Conservation (phyloP, 2,888 invertebrate species). For the Pseudococcus longispinus region DNA sequence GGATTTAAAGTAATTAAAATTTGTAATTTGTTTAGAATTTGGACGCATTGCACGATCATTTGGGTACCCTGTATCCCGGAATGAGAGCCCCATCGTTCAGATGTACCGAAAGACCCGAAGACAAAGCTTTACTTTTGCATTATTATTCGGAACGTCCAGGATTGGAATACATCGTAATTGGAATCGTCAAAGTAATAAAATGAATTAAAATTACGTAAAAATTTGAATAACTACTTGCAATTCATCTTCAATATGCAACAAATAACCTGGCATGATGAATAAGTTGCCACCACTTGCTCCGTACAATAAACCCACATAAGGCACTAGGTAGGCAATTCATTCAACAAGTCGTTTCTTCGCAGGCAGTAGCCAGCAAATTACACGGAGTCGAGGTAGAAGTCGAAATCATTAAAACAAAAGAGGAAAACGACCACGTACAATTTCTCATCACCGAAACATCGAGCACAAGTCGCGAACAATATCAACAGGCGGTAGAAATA, state of each 20-base stretch:
- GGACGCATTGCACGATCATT: slow-evolving; percentile 93
- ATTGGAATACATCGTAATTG: slow-evolving; percentile 93
- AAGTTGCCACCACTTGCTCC: too few relatives aligned
- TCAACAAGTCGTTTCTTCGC: slow-evolving; percentile 56
- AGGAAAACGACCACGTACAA: slow-evolving; percentile 89
- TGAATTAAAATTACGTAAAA: neutral
- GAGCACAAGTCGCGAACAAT: slow-evolving; percentile 70
- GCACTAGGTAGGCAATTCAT: neutral
- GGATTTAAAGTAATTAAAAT: neutral
- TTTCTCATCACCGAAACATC: slow-evolving; percentile 88
- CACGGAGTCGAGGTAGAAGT: slow-evolving; percentile 93
- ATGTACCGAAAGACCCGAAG: slow-evolving; percentile 87
- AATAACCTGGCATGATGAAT: too few relatives aligned
- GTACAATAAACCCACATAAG: neutral
- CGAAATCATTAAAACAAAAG: slow-evolving; percentile 85
- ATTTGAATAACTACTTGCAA: neutral
- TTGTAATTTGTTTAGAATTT: slow-evolving; percentile 74
- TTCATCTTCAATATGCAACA: too few relatives aligned
- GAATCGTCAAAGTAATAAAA: slow-evolving; percentile 84
- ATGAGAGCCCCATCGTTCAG: slow-evolving; percentile 96
- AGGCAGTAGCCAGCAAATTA: slow-evolving; percentile 92
- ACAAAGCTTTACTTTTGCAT: slow-evolving; percentile 88
- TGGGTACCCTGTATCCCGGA: slow-evolving; percentile 91
- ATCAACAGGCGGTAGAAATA: slow-evolving; percentile 76
- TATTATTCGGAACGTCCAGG: slow-evolving; percentile 96